Conservation (phyloP, 1,140 invertebrate genomes). For the Tetraneura akinire region DNA sequence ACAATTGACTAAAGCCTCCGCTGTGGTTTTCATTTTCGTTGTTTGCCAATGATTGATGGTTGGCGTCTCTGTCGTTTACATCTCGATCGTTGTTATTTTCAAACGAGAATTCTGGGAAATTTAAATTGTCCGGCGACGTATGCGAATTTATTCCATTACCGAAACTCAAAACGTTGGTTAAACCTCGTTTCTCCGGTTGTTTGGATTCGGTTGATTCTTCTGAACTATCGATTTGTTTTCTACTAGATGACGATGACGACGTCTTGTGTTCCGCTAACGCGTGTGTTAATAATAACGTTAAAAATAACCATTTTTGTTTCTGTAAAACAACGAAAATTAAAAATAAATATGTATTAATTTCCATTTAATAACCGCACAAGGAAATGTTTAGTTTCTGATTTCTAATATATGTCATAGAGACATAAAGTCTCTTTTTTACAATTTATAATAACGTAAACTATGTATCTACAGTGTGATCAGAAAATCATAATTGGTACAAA, state of each 20-base stretch:
- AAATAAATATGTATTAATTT: background rate
- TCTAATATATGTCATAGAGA: too few relatives aligned
- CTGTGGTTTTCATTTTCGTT: background rate
- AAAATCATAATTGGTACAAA: too few relatives aligned
- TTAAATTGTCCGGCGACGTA: background rate
- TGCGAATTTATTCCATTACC: constrained; percentile 2
- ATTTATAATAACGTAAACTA: too few relatives aligned
- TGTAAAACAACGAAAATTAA: background rate
- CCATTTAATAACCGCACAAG: too few relatives aligned
- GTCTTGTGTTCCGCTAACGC: constrained; percentile 11
- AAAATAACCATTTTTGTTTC: constrained; percentile 45
- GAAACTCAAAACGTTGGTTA: constrained; percentile 60
- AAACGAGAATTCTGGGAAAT: constrained; percentile 13
- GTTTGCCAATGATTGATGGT: background rate
- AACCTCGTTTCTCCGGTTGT: constrained; percentile 69
- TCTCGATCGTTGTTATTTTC: background rate
- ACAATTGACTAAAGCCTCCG: constrained; percentile 21
- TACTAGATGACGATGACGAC: background rate
- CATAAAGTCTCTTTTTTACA: too few relatives aligned
- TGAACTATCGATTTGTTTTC: background rate
- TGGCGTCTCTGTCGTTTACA: background rate
- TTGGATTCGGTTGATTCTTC: constrained; percentile 60
- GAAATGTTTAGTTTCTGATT: too few relatives aligned
- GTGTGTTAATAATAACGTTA: constrained; percentile 21
- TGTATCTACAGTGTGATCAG: background rate